Conservation (phyloP, 1,140 invertebrate genomes). For the Cotesia typhae region DNA sequence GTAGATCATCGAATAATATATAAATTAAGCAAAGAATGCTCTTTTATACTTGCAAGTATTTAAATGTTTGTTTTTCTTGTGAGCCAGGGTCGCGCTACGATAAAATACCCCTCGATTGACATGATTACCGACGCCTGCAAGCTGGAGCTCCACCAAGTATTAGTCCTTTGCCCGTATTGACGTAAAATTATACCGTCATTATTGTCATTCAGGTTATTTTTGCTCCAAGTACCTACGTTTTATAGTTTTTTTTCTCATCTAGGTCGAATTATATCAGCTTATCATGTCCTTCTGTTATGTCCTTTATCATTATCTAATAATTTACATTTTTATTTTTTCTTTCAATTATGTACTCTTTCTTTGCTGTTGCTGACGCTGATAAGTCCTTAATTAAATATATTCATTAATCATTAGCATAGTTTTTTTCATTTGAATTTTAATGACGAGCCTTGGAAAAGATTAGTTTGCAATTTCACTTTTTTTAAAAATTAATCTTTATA, state of each 20-base stretch:
- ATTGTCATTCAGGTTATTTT: conserved; percentile 49
- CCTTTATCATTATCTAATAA: conserved; percentile 39
- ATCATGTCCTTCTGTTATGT: conserved; percentile 24
- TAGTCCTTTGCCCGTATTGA: conserved; percentile 50
- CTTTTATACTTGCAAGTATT: conserved; percentile 1
- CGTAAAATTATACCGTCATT: conserved; percentile 50
- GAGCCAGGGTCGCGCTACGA: conserved; percentile 25
- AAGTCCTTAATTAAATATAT: too few relatives aligned
- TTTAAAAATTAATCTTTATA: too few relatives aligned
- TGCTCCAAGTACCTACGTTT: conserved; percentile 38
- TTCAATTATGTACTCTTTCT: neutral
- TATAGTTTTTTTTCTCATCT: conserved; percentile 36
- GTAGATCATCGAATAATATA: neutral
- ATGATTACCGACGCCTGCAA: conserved; percentile 33
- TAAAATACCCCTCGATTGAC: conserved; percentile 35
- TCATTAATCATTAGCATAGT: too few relatives aligned
- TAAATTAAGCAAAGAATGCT: neutral
- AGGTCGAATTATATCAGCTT: conserved; percentile 29
- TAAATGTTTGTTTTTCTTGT: conserved; percentile 24
- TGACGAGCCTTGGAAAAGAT: too few relatives aligned
- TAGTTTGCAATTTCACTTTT: too few relatives aligned
- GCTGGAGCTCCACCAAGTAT: conserved; percentile 5
- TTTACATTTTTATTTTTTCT: conserved; percentile 17
- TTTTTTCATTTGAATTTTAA: too few relatives aligned
- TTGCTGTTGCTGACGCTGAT: neutral